Evolutionary conservation across 2,113 vertebrate species (phyloP), one percentile per base, ranked within the genome.

Genomic region (Megaptera novaeangliae): DNA sequence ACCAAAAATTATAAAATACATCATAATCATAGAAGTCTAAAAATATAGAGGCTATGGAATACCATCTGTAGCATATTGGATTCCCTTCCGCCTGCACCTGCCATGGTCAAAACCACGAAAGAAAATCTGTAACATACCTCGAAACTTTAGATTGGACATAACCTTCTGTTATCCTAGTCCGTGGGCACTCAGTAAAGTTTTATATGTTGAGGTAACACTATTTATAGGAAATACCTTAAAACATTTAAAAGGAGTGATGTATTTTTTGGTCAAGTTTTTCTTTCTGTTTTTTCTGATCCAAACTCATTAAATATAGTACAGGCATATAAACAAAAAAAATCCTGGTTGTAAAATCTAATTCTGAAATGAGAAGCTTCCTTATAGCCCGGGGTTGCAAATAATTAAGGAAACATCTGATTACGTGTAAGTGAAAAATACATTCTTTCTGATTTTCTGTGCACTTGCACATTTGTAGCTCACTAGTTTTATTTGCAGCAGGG

Each of bases 401-500:
- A 92, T 97, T 96, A 95, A 94, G 27, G 55, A 86, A 69, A 77
- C 4, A 66, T 31, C 31, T 27, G 84, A 85, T 88, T 80, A 17
- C 23, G 0, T 77, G 2, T 72, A 88, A 90, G 41, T 92, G 17
- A 66, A 96, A 97, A 68, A 55, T 36, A 49, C 13, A 52, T 95
- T 85, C 68, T 87, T 71, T 94, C 75, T 78, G 75, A 49, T 88
- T 95, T 92, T 66, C 68, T 95, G 29, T 81, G 11, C 21, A 44
- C 25, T 88, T 49, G 25, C 23, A 85, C 36, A 52, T 93, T 85
- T 81, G 55, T 84, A 94, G 34, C 57, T 97, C 0, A 0, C 59
- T 66, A 82, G 12, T 4, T 96, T 94, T 29, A 94, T 95, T 91
- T 97, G 25, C 77, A 95, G 68, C 61, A 64, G 75, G 14, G 12